These are phyloP conservation scores for Cataglyphis hispanica DNA, from an alignment of 1,140 invertebrate species.

Conservation along the genomic window DNA sequence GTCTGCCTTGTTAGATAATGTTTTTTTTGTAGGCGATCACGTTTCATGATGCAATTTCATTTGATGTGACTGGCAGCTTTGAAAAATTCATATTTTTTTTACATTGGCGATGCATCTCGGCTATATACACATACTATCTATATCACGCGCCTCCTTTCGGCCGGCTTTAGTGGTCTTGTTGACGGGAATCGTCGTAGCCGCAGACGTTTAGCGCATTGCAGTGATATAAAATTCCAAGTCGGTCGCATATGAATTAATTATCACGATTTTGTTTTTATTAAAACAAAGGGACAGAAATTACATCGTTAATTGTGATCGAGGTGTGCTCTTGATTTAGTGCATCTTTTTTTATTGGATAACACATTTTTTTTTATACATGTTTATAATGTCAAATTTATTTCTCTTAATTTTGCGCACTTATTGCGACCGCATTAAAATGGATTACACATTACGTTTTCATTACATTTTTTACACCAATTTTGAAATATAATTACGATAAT, in stretches of 20 bases:
- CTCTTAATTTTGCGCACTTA: not conserved
- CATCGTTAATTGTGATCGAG: slow-evolving; percentile 12
- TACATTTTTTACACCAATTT: slow-evolving; percentile 15
- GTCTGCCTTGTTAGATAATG: slow-evolving; percentile 19
- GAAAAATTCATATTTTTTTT: slow-evolving; percentile 21
- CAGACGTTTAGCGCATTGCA: slow-evolving; percentile 56
- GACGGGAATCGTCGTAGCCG: slow-evolving; percentile 21
- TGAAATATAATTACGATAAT: not conserved
- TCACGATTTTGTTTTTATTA: slow-evolving; percentile 32
- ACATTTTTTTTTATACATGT: not conserved
- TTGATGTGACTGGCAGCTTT: not conserved
- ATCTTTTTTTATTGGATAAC: slow-evolving; percentile 9
- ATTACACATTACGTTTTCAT: not conserved
- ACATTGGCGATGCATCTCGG: not conserved
- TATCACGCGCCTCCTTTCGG: not conserved
- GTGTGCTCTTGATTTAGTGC: slow-evolving; percentile 10
- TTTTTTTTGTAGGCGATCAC: slow-evolving; percentile 13
- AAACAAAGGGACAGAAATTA: slow-evolving; percentile 32
- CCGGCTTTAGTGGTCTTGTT: slow-evolving; percentile 29
- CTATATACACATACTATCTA: too few species aligned
- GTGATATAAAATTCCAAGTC: slow-evolving; percentile 62
- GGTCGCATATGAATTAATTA: slow-evolving; percentile 60
- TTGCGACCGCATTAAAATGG: not conserved
- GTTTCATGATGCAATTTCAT: slow-evolving; percentile 12
- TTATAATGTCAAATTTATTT: slow-evolving; percentile 28